Evolutionary conservation across 2,113 vertebrate species (phyloP), one percentile per base, ranked within the genome.

Genomic region (Brachypodius melanocephalos): DNA sequence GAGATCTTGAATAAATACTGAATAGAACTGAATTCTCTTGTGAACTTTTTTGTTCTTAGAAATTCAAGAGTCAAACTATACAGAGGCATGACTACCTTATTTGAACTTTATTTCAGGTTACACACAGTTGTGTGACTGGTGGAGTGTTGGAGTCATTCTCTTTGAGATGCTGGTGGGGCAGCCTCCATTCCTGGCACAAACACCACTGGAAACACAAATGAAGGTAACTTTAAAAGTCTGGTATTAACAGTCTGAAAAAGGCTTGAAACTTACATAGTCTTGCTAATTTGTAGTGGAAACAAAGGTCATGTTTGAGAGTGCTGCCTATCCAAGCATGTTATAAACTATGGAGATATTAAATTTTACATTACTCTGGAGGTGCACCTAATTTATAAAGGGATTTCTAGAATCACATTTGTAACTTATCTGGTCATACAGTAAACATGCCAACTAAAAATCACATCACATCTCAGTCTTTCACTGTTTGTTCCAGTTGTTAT

Each of bases 101-200:
- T 83, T 77, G 85, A 61, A 74, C 59, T 78, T 86, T 29, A 42
- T 97, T 97, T 95, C 95, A 98, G 98, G 99, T 79, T 99, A 99
- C 96, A 99, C 99, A 12, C 99, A 99, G 97, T 97, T 99, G 32
- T 99, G 99, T 86, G 99, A 99, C 76, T 99, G 99, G 99, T 99
- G 99, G 99, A 99, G 99, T 43, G 99, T 99, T 67, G 99, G 99
- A 43, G 99, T 99, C 91, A 99, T 99, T 97, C 97, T 99, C 84
- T 99, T 99, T 95, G 99, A 99, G 96, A 99, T 99, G 99, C 97
- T 99, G 18, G 99, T 99, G 14, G 99, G 99, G n/a, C 99, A 99
- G 77, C 99, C 99, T 96, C 99, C 99, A 9, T 99, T 99, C 95
- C 96, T 99, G 65, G 99, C 99, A 73, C 99, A 98, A 85, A 99